Evolutionary conservation across 2,113 vertebrate species (phyloP).

Genomic region (Microcebus ravelobensis): DNA sequence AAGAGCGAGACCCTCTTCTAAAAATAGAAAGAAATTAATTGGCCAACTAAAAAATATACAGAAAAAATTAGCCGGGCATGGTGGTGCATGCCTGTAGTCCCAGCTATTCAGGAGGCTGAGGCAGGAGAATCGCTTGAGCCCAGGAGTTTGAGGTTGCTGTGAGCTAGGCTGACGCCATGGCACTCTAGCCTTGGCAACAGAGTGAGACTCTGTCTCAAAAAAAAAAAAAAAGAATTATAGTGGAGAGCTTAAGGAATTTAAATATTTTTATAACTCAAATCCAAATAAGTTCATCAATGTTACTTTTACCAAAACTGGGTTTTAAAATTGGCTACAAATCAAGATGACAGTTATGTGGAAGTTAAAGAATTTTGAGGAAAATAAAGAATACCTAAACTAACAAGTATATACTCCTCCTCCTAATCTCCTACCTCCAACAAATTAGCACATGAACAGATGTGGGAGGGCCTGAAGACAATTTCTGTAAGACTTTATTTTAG

Average conservation of each 20-base stretch:
- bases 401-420: neutral
- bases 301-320: neutral
- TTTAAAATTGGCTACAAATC: slow-evolving; percentile 16
- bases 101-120: too few species aligned
- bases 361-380: neutral
- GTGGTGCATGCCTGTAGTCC: too few species aligned
- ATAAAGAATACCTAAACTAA: neutral
- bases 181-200: too few species aligned
- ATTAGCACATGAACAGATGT: neutral
- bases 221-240: neutral
- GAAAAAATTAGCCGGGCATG: too few species aligned
- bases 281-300: neutral
- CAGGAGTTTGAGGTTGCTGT: too few species aligned
- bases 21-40: too few species aligned
- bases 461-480: neutral
- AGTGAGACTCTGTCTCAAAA: too few species aligned
- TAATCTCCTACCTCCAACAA: neutral
- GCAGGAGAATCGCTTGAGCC: too few species aligned
- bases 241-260: neutral
- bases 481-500: neutral
- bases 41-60: too few species aligned
- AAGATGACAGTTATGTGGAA: slow-evolving; percentile 14
- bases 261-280: neutral
- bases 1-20: too few species aligned
- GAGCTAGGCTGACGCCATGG: too few species aligned